Base-by-base conservation (phyloP, 2,113 vertebrate species). In the Aegotheles bennettii region DNA sequence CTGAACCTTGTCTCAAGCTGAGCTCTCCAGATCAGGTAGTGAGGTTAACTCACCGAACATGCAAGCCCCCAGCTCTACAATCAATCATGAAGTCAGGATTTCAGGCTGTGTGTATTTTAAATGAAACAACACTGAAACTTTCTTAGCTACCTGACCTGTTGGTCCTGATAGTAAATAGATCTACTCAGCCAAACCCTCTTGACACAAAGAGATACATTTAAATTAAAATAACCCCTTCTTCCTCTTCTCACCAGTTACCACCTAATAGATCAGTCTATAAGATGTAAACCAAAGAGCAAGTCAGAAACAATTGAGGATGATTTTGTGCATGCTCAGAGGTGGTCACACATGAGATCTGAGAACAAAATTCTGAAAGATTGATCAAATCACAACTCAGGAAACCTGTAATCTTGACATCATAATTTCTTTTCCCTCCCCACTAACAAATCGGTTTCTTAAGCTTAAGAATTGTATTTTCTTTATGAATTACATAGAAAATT, bases 51-150 rank as follows among this genome's bases (percentile, higher is more conserved):
- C 59, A 77, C 45, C 1, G 10, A 93, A 94, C 78, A 91, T 59
- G 28, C 36, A 87, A 71, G 36, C 87, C 69, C 23, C 40, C 61
- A 91, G 84, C 78, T 82, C 61, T 28, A 59, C 31, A 85, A 87
- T 89, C 89, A 85, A 38, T 96, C 87, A 84, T 3, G 12, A 78
- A 95, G 43, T 75, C 57, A 59, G 73, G 28, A 91, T 94, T 94
- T 91, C 82, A 91, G 84, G 23, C 33, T 69, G 13, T 47, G 40
- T 47, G 36, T 64, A 57, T 74, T 81, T 91, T 84, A 89, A 83
- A 89, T 80, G 85, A 94, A 94, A 60, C 24, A 85, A 18, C 48
- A 74, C 23, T 19, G 23, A 91, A 76, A 79, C 42, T 65, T 38
- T 78, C 64, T 70, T 65, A 61, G 50, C 38, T 60, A 78, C 53